Evolutionary conservation across 2,797 vertebrate genomes (phyloP).

Genomic region (Brachyalestes nurse): DNA sequence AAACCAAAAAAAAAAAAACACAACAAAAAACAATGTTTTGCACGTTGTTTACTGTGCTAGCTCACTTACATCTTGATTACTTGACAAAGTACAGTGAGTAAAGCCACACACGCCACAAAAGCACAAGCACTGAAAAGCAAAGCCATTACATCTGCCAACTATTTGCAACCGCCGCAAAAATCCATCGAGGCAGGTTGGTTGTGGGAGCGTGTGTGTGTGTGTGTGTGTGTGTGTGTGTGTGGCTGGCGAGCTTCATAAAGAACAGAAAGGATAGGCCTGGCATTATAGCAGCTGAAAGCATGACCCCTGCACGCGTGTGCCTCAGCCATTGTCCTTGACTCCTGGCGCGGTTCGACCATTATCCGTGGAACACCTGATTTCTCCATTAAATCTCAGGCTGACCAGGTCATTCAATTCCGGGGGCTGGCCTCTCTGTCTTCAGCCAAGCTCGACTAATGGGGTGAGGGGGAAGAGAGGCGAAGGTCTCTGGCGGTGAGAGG

Average conservation of each 20-base stretch:
- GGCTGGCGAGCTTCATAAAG: constrained; percentile 73
- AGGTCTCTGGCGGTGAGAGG: constrained; percentile 56
- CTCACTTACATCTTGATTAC: constrained; percentile 17
- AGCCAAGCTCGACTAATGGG: constrained; percentile 96
- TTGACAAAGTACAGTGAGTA: background rate
- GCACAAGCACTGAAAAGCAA: constrained; percentile 39
- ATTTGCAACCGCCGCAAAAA: constrained; percentile 74
- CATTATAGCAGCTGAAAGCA: constrained; percentile 72
- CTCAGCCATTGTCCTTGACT: constrained; percentile 92
- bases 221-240: constrained; percentile 18
- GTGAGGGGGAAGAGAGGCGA: constrained; percentile 71
- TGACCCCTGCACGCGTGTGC: constrained; percentile 78
- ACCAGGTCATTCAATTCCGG: constrained; percentile 98
- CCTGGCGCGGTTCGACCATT: constrained; percentile 83
- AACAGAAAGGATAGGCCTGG: constrained; percentile 71
- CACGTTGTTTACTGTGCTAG: background rate
- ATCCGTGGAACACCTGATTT: constrained; percentile 91
- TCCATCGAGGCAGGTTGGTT: constrained; percentile 59
- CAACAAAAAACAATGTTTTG: too few species aligned
- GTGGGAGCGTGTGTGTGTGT: constrained; percentile 25
- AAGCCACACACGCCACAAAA: constrained; percentile 12
- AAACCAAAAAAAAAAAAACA: too few species aligned
- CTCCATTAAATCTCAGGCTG: constrained; percentile 95
- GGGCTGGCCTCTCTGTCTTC: constrained; percentile 92
- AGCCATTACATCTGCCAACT: constrained; percentile 51